phyloP scores from a whole-genome alignment of 1,140 invertebrate species.

The Pteromalus puparum region DNA sequence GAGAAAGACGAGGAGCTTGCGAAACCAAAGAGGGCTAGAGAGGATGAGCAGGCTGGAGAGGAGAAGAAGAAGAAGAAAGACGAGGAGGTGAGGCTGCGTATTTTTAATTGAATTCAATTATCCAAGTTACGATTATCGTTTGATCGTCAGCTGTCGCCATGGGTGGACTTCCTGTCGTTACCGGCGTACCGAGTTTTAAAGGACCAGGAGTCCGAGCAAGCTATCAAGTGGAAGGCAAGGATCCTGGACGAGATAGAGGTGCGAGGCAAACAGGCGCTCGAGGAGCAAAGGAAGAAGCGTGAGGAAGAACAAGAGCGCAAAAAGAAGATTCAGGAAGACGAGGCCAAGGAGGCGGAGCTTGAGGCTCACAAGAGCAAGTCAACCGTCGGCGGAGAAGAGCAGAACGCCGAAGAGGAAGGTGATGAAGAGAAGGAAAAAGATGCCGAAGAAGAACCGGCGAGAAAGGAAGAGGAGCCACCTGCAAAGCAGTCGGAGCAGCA shows the following conservation, averaged over 20 bases:
- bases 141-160: slow-evolving; percentile 5
- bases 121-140: neutral
- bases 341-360: neutral
- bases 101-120: neutral
- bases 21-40: slow-evolving; percentile 28
- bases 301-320: slow-evolving; percentile 23
- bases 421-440: slow-evolving; percentile 10
- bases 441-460: slow-evolving; percentile 23
- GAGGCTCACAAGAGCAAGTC: slow-evolving; percentile 17
- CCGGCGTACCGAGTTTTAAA: slow-evolving; percentile 57
- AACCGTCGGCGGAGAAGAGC: neutral
- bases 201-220: slow-evolving; percentile 47
- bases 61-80: neutral
- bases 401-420: slow-evolving; percentile 11
- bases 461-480: neutral
- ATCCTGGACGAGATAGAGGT: slow-evolving; percentile 50
- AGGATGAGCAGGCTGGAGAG: neutral
- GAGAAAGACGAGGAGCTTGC: slow-evolving; percentile 35
- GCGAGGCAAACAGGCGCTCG: slow-evolving; percentile 56
- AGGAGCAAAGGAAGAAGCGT: slow-evolving; percentile 34
- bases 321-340: slow-evolving; percentile 20
- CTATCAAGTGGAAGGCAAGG: slow-evolving; percentile 54
- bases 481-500: neutral
- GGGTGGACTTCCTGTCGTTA: slow-evolving; percentile 56
- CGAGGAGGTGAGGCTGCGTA: neutral